A percentile compares a stretch with the other conserved stretches of the same genome.
phyloP scores from a whole-genome alignment of 1,140 invertebrate species.

The Dendrolimus punctatus region DNA sequence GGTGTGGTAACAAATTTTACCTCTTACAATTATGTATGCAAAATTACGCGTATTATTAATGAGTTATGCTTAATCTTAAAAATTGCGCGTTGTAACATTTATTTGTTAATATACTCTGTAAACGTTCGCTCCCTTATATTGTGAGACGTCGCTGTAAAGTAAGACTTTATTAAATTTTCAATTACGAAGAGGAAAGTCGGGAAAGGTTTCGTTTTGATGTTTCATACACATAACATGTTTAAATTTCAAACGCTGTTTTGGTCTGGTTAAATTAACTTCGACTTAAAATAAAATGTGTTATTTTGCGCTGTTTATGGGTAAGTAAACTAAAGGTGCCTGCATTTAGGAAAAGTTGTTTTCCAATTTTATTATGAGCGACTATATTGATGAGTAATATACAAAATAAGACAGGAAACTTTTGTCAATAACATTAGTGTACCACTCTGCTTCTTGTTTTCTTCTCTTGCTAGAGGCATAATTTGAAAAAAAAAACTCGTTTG shows the following conservation, averaged over 20 bases:
- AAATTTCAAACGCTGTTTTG: background rate
- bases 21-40: background rate
- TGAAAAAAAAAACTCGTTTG: too few species aligned
- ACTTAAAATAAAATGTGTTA: background rate
- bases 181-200: conserved; percentile 17
- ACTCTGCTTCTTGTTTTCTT: too few species aligned
- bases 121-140: conserved; percentile 7
- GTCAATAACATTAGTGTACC: too few species aligned
- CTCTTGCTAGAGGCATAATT: too few species aligned
- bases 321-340: conserved; percentile 1
- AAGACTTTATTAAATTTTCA: conserved; percentile 30
- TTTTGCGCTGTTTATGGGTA: background rate
- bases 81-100: conserved; percentile 1
- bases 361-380: too few species aligned
- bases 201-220: conserved; percentile 9
- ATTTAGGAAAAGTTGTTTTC: background rate
- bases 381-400: too few species aligned
- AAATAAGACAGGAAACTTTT: too few species aligned
- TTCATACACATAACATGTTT: conserved; percentile 3
- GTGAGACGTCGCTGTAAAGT: conserved; percentile 10
- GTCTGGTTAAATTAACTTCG: too few species aligned
- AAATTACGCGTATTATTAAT: conserved; percentile 1
- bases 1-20: background rate
- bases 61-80: background rate
- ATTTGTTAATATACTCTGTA: conserved; percentile 8